Conservation (phyloP, 2,113 vertebrate species). For the Oxyruncus cristatus region DNA sequence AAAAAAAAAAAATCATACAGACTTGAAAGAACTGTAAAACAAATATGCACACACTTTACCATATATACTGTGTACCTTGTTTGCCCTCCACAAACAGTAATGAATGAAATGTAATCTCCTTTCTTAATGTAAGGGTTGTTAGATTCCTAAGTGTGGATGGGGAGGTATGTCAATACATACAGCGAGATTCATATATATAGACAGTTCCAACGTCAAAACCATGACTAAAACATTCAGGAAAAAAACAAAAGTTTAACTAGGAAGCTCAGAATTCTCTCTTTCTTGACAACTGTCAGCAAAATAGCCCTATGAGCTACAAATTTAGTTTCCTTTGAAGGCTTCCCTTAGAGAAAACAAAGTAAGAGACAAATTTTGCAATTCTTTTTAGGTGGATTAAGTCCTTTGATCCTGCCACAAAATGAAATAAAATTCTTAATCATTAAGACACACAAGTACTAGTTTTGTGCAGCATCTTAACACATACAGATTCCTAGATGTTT, state of each 20-base stretch:
- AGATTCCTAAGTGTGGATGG: background rate
- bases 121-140: background rate
- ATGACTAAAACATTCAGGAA: background rate
- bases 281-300: background rate
- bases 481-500: background rate
- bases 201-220: background rate
- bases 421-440: background rate
- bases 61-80: background rate
- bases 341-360: background rate
- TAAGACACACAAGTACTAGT: background rate
- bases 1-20: background rate
- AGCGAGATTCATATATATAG: rapidly evolving
- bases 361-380: background rate
- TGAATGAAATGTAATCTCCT: background rate
- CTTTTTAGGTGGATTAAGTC: background rate
- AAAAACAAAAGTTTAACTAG: background rate
- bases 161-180: background rate
- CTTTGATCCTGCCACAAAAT: background rate
- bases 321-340: background rate
- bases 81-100: background rate
- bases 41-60: background rate
- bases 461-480: background rate
- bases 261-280: background rate
- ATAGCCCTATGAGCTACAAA: background rate
- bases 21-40: background rate